phyloP scores from a whole-genome alignment of 2,113 vertebrate genomes.

The Oxyura jamaicensis region DNA sequence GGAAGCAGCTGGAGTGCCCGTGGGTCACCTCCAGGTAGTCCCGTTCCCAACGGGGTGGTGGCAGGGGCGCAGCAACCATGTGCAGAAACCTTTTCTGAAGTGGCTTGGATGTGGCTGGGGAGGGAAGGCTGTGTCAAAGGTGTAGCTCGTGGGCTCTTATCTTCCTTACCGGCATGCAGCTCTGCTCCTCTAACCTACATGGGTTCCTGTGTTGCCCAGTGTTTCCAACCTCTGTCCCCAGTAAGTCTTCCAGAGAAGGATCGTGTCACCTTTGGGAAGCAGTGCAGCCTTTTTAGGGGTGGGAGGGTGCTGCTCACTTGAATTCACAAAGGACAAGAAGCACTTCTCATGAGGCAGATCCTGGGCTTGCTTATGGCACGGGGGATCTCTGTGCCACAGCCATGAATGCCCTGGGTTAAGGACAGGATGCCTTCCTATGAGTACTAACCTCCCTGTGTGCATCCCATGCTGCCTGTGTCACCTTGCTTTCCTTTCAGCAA shows the following conservation, averaged over 20 bases:
- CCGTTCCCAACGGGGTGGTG: fast-evolving
- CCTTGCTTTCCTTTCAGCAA: not conserved
- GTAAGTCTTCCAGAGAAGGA: not conserved
- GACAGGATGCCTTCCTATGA: not conserved
- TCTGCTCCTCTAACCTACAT: not conserved
- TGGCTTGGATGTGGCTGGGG: not conserved
- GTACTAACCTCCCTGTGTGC: not conserved
- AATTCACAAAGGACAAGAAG: not conserved
- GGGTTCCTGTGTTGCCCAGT: not conserved
- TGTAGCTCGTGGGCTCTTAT: not conserved
- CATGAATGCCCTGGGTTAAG: not conserved
- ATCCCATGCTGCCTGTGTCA: not conserved
- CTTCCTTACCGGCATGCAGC: not conserved
- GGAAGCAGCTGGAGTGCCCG: not conserved
- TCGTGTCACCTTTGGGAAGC: not conserved
- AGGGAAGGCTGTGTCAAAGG: not conserved
- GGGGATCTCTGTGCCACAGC: not conserved
- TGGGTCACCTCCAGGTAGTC: not conserved
- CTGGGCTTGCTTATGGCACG: not conserved
- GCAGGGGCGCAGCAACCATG: not conserved
- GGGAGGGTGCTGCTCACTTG: not conserved
- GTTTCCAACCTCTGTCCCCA: not conserved
- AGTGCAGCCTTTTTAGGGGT: not conserved
- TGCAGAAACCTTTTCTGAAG: not conserved
- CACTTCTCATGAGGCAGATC: not conserved